phyloP scores from a whole-genome alignment of 2,888 invertebrate genomes.

The Acrobasis repandana region DNA sequence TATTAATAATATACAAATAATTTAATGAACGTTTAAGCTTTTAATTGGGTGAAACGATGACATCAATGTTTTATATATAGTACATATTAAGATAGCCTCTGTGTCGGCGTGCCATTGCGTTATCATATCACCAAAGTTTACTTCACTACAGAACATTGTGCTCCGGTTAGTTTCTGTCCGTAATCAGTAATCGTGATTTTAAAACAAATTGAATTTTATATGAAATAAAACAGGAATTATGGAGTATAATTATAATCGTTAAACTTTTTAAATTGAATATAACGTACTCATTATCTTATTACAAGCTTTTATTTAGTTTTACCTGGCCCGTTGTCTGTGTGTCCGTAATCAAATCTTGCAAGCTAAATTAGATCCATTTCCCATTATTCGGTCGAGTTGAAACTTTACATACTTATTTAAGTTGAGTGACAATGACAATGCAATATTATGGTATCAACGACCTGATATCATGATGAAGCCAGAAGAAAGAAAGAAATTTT shows the following conservation, averaged over 20 bases:
- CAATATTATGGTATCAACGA: no score
- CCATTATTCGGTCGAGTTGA: no score
- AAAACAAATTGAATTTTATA: background rate
- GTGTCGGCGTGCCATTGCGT: constrained; percentile 43
- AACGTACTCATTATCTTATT: no score
- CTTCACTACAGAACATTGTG: constrained; percentile 40
- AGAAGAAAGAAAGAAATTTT: no score
- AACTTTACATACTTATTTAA: no score
- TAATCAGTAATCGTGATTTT: constrained; percentile 25
- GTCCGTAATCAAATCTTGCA: no score
- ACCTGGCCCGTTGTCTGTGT: no score
- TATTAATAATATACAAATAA: constrained; percentile 32
- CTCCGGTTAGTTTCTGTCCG: constrained; percentile 19
- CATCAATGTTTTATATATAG: constrained; percentile 52
- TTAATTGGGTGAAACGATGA: constrained; percentile 45
- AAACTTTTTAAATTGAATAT: no score
- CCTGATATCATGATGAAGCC: no score
- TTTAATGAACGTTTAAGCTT: constrained; percentile 26
- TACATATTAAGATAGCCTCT: constrained; percentile 54
- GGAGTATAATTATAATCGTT: background rate
- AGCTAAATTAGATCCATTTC: no score
- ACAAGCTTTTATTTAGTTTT: no score
- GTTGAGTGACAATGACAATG: no score
- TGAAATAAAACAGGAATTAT: background rate
- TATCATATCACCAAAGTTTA: constrained; percentile 53